These are phyloP conservation scores for Aviceda subcristata DNA, from an alignment of 2,113 vertebrate species.

Conservation along the genomic window DNA sequence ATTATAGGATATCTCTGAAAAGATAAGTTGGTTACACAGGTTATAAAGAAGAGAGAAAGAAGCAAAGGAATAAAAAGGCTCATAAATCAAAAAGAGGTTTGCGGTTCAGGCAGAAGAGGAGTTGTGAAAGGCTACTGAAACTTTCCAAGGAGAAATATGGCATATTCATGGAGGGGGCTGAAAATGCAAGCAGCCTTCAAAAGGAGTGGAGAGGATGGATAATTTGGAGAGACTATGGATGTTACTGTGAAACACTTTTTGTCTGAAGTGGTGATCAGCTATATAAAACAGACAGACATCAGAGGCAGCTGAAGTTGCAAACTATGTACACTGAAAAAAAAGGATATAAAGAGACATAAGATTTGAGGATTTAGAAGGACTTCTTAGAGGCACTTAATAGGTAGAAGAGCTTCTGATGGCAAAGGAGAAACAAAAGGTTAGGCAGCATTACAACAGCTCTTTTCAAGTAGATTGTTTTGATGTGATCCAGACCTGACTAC, in stretches of 20 bases:
- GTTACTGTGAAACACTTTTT: neutral
- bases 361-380: neutral
- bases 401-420: neutral
- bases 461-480: neutral
- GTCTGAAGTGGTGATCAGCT: neutral
- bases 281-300: neutral
- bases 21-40: neutral
- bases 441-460: neutral
- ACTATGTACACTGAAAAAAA: neutral
- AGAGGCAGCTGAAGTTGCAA: neutral
- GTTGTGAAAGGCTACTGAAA: neutral
- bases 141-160: neutral
- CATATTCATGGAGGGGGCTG: fast-evolving
- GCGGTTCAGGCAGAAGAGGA: neutral
- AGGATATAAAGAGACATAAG: neutral
- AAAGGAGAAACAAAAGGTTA: neutral
- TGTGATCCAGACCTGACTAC: neutral
- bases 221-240: neutral
- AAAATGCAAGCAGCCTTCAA: neutral
- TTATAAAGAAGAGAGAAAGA: neutral
- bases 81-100: neutral
- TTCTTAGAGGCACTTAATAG: neutral
- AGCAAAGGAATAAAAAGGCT: neutral
- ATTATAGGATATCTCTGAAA: neutral
- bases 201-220: neutral